phyloP scores from a whole-genome alignment of 2,113 vertebrate species.

The Mus pahari region DNA sequence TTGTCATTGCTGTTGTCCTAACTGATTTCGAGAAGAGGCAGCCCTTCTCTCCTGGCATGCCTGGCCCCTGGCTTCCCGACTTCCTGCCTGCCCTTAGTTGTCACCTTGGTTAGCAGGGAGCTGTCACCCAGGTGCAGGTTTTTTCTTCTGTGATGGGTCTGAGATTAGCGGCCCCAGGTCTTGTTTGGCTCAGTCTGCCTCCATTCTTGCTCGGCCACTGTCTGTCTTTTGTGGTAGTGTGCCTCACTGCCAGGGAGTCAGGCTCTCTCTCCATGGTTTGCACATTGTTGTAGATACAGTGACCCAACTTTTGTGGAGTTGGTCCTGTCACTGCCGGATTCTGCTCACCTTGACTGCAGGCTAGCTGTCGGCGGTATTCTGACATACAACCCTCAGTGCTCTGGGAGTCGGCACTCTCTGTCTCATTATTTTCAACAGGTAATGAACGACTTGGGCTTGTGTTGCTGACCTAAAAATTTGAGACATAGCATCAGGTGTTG shows the following conservation, averaged over 20 bases:
- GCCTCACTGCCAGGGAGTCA: not conserved
- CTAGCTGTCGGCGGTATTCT: not conserved
- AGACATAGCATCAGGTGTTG: not conserved
- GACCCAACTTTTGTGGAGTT: not conserved
- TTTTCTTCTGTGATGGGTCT: not conserved
- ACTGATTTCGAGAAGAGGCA: not conserved
- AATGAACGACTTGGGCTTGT: not conserved
- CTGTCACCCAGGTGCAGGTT: not conserved
- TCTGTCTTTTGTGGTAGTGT: too few relatives aligned
- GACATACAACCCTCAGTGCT: not conserved
- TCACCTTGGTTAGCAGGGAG: not conserved
- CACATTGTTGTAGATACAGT: not conserved
- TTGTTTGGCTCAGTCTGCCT: not conserved
- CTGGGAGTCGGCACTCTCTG: not conserved
- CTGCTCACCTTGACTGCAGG: not conserved
- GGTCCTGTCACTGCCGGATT: not conserved
- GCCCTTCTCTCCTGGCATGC: not conserved
- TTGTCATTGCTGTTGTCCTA: too few relatives aligned
- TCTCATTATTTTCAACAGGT: not conserved
- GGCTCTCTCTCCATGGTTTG: not conserved
- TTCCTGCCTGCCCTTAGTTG: too few relatives aligned
- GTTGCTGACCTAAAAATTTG: not conserved
- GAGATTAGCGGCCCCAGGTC: not conserved
- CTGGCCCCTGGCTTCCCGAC: not conserved
- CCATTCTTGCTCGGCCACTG: not conserved